Conservation (phyloP, 2,113 vertebrate species). For the Sinocyclocheilus rhinocerous region DNA sequence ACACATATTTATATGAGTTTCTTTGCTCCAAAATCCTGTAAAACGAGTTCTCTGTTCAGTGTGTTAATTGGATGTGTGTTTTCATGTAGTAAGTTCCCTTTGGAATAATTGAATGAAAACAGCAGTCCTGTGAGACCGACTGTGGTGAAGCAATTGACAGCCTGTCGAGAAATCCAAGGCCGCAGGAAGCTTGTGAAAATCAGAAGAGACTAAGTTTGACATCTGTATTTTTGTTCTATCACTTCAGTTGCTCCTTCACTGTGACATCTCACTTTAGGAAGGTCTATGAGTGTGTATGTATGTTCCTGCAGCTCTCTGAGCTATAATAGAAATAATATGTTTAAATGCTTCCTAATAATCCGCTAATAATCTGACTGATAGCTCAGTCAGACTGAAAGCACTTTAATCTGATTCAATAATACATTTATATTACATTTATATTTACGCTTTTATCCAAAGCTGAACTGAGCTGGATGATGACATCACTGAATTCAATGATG, state of each 20-base stretch:
- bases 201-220: slow-evolving; percentile 24
- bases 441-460: too few relatives aligned
- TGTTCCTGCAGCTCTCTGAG: not conserved
- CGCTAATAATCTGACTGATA: too few relatives aligned
- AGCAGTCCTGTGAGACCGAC: slow-evolving; percentile 56
- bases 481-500: too few relatives aligned
- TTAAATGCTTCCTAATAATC: not conserved
- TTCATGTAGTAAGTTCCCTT: slow-evolving; percentile 64
- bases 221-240: slow-evolving; percentile 22
- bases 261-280: slow-evolving; percentile 16
- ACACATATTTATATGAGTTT: not conserved
- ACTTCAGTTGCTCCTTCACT: not conserved
- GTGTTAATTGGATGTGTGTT: slow-evolving; percentile 60
- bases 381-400: too few relatives aligned
- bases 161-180: slow-evolving; percentile 23
- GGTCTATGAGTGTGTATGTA: not conserved
- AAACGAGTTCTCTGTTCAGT: slow-evolving; percentile 62
- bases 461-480: too few relatives aligned
- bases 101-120: slow-evolving; percentile 65
- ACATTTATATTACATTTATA: too few relatives aligned
- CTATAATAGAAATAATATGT: not conserved
- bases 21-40: slow-evolving; percentile 39
- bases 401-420: too few relatives aligned
- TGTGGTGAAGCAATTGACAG: slow-evolving; percentile 12
- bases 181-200: not conserved